These are phyloP conservation scores for Sebastes miniatus DNA, from an alignment of 2,797 vertebrate species.

Conservation along the genomic window DNA sequence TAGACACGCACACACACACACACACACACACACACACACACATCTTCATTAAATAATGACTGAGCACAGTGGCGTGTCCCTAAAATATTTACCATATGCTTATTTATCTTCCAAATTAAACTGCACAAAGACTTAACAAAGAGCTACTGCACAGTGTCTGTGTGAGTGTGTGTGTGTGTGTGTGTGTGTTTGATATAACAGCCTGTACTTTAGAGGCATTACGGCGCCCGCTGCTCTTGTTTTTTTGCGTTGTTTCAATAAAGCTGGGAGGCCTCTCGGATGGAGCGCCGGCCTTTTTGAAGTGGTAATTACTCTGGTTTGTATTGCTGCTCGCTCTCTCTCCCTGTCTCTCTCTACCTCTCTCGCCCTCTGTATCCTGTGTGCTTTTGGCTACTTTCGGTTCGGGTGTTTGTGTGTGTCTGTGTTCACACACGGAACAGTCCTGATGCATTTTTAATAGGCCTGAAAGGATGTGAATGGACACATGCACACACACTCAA, in stretches of 20 bases:
- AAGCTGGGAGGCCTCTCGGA: slow-evolving; percentile 69
- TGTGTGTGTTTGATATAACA: slow-evolving; percentile 67
- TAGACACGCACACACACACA: background rate
- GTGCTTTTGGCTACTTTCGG: slow-evolving; percentile 44
- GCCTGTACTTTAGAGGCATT: slow-evolving; percentile 67
- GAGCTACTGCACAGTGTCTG: background rate
- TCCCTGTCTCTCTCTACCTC: slow-evolving; percentile 6
- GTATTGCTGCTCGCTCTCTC: slow-evolving; percentile 38
- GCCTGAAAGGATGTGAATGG: slow-evolving; percentile 20
- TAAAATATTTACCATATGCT: slow-evolving; percentile 69
- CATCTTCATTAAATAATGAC: slow-evolving; percentile 72
- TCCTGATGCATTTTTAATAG: slow-evolving; percentile 54
- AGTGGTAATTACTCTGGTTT: slow-evolving; percentile 79
- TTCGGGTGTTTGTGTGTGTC: slow-evolving; percentile 3
- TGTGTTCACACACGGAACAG: slow-evolving; percentile 12
- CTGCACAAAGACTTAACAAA: slow-evolving; percentile 64
- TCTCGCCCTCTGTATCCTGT: slow-evolving; percentile 27
- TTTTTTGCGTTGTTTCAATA: slow-evolving; percentile 77
- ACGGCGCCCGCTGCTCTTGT: slow-evolving; percentile 62
- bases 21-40: slow-evolving; percentile 46
- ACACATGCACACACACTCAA: background rate
- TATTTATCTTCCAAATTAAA: slow-evolving; percentile 73
- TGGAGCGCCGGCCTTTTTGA: slow-evolving; percentile 69
- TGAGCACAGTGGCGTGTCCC: slow-evolving; percentile 32
- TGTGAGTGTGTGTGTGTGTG: slow-evolving; percentile 14